These are phyloP conservation scores for Halictus quadricinctus DNA, from an alignment of 2,888 invertebrate genomes.

Conservation along the genomic window DNA sequence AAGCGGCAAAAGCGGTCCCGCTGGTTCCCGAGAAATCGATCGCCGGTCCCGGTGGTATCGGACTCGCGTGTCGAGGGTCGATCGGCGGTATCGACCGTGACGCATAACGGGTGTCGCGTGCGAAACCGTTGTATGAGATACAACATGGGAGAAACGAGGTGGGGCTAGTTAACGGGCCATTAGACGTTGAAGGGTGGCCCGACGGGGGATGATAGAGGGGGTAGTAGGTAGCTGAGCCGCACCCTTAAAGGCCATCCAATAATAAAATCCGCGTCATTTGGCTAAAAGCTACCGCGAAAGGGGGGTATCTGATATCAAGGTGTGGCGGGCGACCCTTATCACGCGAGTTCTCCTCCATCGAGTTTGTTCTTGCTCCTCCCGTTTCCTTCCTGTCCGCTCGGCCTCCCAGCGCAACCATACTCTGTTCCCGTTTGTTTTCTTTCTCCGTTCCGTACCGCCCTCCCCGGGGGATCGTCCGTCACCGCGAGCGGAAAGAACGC, in stretches of 20 bases:
- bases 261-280: constrained; percentile 81
- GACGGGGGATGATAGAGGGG: constrained; percentile 2
- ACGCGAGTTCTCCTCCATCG: constrained; percentile 68
- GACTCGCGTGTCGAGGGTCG: constrained; percentile 50
- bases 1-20: neutral
- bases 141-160: constrained; percentile 45
- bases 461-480: constrained; percentile 20
- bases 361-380: constrained; percentile 1
- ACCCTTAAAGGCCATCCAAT: constrained; percentile 77
- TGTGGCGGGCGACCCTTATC: constrained; percentile 77
- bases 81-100: constrained; percentile 35
- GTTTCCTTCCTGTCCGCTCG: constrained; percentile 15
- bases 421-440: neutral
- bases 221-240: constrained; percentile 63
- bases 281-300: constrained; percentile 78
- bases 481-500: constrained; percentile 14
- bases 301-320: constrained; percentile 77
- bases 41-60: neutral
- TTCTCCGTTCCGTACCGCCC: neutral
- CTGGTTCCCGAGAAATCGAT: neutral
- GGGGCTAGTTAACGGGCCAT: constrained; percentile 74
- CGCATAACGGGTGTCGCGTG: constrained; percentile 53
- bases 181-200: constrained; percentile 63
- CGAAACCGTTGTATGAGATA: neutral
- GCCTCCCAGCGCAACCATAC: neutral